Evolutionary conservation across 2,888 invertebrate species (phyloP).

Genomic region (Minunthozetes semirufus): DNA sequence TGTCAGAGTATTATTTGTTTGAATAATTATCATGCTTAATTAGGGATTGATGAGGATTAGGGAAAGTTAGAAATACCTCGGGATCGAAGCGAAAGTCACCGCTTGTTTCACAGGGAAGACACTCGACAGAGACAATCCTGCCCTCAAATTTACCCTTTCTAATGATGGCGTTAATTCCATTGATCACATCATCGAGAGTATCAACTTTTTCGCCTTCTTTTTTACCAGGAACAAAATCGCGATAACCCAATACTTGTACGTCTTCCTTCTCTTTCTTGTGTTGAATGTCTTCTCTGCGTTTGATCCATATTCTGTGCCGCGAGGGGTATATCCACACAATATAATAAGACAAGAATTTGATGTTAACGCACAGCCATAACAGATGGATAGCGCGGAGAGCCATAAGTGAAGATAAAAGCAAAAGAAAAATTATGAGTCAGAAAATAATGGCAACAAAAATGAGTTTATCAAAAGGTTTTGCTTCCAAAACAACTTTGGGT

Average conservation of each 20-base stretch:
- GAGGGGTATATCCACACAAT: background rate
- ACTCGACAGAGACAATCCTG: constrained; percentile 30
- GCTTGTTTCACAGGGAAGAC: constrained; percentile 29
- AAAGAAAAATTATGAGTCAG: background rate
- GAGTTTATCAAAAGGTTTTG: background rate
- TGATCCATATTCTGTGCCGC: constrained; percentile 33
- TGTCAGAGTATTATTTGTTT: too few relatives aligned
- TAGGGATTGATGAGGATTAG: too few relatives aligned
- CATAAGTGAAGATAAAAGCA: background rate
- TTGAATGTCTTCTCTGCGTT: constrained; percentile 2
- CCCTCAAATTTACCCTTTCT: constrained; percentile 28
- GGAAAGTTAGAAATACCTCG: background rate
- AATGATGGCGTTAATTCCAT: constrained; percentile 23
- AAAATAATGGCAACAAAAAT: constrained; percentile 1
- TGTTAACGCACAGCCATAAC: background rate
- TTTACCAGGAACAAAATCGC: constrained; percentile 22
- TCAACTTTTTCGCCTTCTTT: constrained; percentile 24
- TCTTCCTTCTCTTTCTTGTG: constrained; percentile 20
- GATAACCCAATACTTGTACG: constrained; percentile 30
- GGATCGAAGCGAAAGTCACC: constrained; percentile 14
- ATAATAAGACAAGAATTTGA: background rate
- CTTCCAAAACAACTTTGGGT: too few relatives aligned
- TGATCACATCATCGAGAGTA: constrained; percentile 29
- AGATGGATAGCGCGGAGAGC: too few relatives aligned
- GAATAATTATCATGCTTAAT: too few relatives aligned